Evolutionary conservation across 2,888 invertebrate species (phyloP).

Genomic region (Chalcosyrphus nemorum): DNA sequence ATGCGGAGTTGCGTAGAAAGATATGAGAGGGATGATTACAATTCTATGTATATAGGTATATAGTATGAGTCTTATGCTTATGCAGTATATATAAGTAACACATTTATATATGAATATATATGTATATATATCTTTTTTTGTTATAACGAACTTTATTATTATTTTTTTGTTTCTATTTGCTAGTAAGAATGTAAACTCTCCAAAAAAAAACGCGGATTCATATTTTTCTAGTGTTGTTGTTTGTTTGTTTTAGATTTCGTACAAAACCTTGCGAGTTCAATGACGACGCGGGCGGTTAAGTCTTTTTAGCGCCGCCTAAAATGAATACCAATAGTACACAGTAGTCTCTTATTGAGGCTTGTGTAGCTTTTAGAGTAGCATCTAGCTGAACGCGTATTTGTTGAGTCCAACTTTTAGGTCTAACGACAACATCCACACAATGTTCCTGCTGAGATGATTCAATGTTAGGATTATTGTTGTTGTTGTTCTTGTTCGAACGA

Average conservation of each 20-base stretch:
- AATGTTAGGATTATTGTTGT: neutral
- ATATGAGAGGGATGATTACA: conserved; percentile 38
- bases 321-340: conserved; percentile 59
- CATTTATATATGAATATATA: conserved; percentile 65
- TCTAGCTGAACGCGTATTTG: conserved; percentile 20
- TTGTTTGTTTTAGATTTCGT: conserved; percentile 1
- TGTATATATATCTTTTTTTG: conserved; percentile 32
- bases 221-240: neutral
- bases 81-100: conserved; percentile 69
- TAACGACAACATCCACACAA: conserved; percentile 7
- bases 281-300: conserved; percentile 25
- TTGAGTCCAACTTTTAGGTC: conserved; percentile 45
- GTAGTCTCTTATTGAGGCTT: conserved; percentile 45
- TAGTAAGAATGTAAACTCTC: conserved; percentile 39
- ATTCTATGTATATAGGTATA: conserved; percentile 52
- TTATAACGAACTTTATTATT: conserved; percentile 46
- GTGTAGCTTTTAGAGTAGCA: conserved; percentile 44
- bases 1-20: conserved; percentile 34
- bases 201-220: conserved; percentile 7
- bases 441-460: conserved; percentile 1
- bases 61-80: conserved; percentile 62
- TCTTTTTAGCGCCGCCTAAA: conserved; percentile 43
- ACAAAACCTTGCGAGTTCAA: conserved; percentile 49
- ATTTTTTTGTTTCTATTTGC: conserved; percentile 1
- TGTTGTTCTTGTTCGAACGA: conserved; percentile 12